Evolutionary conservation across 53 echinoderm and acorn worm genomes (phyloP).

Genomic region (Echinarachnius parma): DNA sequence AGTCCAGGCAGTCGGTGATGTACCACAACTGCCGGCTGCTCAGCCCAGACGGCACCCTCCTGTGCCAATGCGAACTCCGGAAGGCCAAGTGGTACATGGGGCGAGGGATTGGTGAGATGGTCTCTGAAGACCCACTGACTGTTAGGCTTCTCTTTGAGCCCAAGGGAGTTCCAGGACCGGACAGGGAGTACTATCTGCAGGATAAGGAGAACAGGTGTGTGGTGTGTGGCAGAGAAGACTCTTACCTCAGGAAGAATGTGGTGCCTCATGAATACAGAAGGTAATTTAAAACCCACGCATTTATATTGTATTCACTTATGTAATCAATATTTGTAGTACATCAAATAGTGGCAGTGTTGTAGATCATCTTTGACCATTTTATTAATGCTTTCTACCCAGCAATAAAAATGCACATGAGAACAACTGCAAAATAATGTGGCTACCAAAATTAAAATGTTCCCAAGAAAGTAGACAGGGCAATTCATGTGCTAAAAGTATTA

Average conservation of each 20-base stretch:
- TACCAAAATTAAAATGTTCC: no score
- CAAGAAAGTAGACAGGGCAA: no score
- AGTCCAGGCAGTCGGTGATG: slow-evolving; percentile 63
- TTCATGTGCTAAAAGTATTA: no score
- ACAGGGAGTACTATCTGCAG: slow-evolving; percentile 73
- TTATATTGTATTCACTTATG: no score
- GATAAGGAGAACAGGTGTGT: slow-evolving; percentile 87
- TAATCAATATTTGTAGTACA: no score
- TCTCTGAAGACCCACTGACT: slow-evolving; percentile 65
- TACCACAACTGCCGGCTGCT: slow-evolving; percentile 89
- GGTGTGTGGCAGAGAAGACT: slow-evolving; percentile 82
- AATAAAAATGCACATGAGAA: no score
- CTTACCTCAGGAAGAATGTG: slow-evolving; percentile 86
- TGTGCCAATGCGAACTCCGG: slow-evolving; percentile 74
- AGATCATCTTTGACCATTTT: no score
- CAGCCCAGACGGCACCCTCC: slow-evolving; percentile 69
- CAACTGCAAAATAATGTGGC: no score
- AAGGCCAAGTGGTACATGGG: slow-evolving; percentile 93
- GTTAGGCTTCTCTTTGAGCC: slow-evolving; percentile 88
- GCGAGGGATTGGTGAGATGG: slow-evolving; percentile 66
- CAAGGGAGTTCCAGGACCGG: slow-evolving; percentile 73
- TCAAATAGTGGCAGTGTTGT: no score
- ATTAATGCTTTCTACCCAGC: no score
- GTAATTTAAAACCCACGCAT: no score
- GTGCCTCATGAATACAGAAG: slow-evolving; percentile 98